Conservation (phyloP, 2,797 vertebrate species). For the Calcarius lapponicus region DNA sequence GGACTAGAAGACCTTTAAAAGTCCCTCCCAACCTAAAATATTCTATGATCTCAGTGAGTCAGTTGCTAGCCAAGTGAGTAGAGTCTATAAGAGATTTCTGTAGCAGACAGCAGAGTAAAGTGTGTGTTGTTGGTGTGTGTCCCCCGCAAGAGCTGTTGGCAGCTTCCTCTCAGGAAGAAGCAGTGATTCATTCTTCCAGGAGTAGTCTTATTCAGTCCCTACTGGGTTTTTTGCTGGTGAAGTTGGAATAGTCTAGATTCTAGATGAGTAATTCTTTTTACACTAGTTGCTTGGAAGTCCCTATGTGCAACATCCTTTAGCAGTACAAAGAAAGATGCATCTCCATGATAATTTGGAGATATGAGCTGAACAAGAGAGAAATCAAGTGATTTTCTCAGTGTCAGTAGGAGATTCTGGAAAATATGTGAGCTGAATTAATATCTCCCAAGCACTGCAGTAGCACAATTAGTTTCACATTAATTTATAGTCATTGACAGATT, state of each 20-base stretch:
- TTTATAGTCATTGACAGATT: background rate
- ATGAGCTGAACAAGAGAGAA: background rate
- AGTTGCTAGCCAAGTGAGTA: background rate
- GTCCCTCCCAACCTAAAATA: background rate
- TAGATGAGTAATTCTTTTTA: conserved; percentile 14
- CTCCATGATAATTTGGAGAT: background rate
- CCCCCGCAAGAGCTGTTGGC: conserved; percentile 21
- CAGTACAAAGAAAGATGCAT: background rate
- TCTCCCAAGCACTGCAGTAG: background rate
- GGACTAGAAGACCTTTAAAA: background rate
- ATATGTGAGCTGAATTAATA: background rate
- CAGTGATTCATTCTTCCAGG: conserved; percentile 50
- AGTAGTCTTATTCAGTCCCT: background rate
- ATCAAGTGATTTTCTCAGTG: background rate
- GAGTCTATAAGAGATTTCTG: background rate
- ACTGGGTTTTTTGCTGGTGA: background rate
- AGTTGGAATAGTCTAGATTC: conserved; percentile 14
- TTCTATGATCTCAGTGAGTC: background rate
- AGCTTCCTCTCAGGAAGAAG: conserved; percentile 30
- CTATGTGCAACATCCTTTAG: background rate
- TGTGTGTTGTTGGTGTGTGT: background rate
- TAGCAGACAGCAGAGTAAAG: conserved; percentile 23
- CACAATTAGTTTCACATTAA: background rate
- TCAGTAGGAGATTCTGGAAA: background rate
- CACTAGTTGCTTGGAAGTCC: background rate